Conservation (phyloP, 2,797 vertebrate genomes). For the Oryzias dopingdopingensis region DNA sequence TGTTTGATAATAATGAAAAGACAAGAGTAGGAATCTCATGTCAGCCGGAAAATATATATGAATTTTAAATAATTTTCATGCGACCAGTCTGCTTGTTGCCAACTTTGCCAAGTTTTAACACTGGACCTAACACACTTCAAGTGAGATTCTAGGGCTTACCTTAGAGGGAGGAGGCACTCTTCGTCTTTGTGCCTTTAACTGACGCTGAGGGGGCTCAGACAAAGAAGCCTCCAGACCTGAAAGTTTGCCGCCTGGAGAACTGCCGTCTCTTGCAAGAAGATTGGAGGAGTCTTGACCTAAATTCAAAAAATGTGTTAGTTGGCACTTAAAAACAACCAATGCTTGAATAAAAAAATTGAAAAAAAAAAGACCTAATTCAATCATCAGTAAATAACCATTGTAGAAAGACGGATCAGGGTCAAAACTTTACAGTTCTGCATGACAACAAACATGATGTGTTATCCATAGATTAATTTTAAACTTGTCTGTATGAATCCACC, state of each 20-base stretch:
- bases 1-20: neutral
- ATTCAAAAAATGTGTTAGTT: neutral
- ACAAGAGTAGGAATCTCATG: neutral
- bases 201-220: slow-evolving; percentile 76
- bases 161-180: slow-evolving; percentile 89
- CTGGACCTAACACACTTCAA: too few species aligned
- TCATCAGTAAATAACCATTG: too few species aligned
- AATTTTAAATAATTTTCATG: neutral
- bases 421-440: too few species aligned
- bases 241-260: slow-evolving; percentile 66
- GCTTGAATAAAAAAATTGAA: too few species aligned
- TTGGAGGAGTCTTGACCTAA: slow-evolving; percentile 68
- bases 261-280: slow-evolving; percentile 53
- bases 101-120: neutral
- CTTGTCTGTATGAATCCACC: too few species aligned
- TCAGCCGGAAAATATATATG: neutral
- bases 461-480: too few species aligned
- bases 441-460: too few species aligned
- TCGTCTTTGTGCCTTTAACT: slow-evolving; percentile 87
- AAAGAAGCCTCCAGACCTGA: slow-evolving; percentile 51
- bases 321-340: too few species aligned
- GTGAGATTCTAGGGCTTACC: slow-evolving; percentile 61
- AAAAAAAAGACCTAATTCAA: too few species aligned
- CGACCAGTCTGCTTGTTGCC: neutral
- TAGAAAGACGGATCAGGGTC: too few species aligned